phyloP scores from a whole-genome alignment of 2,113 vertebrate species.

The Girardinichthys multiradiatus region DNA sequence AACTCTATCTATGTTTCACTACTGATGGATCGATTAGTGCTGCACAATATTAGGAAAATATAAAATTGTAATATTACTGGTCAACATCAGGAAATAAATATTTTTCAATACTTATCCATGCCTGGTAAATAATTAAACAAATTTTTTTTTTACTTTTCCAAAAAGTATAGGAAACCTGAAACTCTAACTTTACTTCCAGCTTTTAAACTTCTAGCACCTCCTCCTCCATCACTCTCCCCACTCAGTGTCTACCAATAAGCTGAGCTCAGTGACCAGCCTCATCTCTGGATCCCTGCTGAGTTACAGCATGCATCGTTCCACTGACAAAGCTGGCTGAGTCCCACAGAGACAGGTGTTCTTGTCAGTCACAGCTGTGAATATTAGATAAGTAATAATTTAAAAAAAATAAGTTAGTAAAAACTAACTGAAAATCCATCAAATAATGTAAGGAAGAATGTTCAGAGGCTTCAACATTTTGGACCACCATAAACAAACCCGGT shows the following conservation, averaged over 20 bases:
- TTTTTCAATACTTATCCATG: not conserved
- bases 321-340: conserved; percentile 25
- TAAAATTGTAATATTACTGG: no score
- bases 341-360: conserved; percentile 35
- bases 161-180: not conserved
- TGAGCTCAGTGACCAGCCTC: conserved; percentile 30
- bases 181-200: not conserved
- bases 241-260: conserved; percentile 12
- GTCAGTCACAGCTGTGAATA: conserved; percentile 44
- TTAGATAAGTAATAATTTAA: no score
- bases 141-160: not conserved
- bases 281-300: conserved; percentile 45
- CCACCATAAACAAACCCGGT: conserved; percentile 20
- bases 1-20: no score
- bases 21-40: no score
- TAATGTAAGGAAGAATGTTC: conserved; percentile 7
- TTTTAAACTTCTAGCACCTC: conserved; percentile 8
- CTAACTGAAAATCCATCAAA: conserved; percentile 36
- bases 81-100: not conserved
- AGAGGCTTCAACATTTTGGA: not conserved
- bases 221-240: conserved; percentile 18
- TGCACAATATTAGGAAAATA: no score
- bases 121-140: not conserved
- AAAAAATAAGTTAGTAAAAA: no score
- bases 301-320: conserved; percentile 53